These are phyloP conservation scores for Oxygymnocypris stewartii DNA, from an alignment of 2,113 vertebrate species.

Conservation along the genomic window DNA sequence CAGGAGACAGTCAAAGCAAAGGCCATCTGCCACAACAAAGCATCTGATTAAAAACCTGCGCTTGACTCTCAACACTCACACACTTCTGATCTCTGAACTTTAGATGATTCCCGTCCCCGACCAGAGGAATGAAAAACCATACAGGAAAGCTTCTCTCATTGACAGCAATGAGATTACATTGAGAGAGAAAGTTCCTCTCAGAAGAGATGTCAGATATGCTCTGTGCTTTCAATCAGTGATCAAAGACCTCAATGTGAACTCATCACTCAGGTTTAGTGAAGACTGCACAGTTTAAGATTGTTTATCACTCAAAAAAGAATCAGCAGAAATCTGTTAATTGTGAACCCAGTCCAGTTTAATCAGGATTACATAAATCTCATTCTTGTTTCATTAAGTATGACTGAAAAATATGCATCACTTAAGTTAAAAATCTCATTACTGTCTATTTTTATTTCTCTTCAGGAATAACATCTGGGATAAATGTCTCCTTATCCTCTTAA, in stretches of 20 bases:
- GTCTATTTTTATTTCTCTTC: no score
- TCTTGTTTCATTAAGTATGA: no score
- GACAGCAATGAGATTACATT: background rate
- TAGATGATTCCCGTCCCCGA: slow-evolving; percentile 33
- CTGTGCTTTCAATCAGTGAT: background rate
- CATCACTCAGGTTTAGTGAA: no score
- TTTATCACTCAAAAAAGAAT: no score
- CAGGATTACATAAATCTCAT: no score
- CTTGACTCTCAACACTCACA: slow-evolving; percentile 46
- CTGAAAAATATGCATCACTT: no score
- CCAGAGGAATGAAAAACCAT: background rate
- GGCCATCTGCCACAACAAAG: slow-evolving; percentile 47
- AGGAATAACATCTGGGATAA: no score
- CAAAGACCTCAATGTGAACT: background rate
- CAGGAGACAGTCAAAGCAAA: slow-evolving; percentile 64
- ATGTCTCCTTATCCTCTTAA: no score
- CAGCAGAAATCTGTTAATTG: no score
- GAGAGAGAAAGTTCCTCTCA: background rate
- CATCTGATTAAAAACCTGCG: slow-evolving; percentile 38
- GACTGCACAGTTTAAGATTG: no score
- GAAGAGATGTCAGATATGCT: background rate
- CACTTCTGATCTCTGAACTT: slow-evolving; percentile 25
- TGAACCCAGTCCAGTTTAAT: no score
- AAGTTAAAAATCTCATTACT: no score
- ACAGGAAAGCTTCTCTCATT: background rate